Evolutionary conservation across 2,888 invertebrate species (phyloP).

Genomic region (Acleris emargana): DNA sequence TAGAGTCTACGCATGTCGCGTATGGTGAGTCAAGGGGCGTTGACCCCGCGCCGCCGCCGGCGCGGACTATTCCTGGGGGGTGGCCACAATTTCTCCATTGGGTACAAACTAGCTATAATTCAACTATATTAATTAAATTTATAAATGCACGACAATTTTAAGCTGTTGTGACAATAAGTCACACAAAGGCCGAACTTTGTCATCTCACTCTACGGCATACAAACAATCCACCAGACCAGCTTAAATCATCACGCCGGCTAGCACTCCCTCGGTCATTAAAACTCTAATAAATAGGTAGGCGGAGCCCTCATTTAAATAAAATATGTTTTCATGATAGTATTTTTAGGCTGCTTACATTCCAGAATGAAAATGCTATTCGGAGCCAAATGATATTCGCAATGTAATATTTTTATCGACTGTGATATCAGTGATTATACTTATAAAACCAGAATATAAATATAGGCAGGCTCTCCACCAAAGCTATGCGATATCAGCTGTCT

Average conservation of each 20-base stretch:
- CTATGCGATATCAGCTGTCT: no score
- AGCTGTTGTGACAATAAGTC: not conserved
- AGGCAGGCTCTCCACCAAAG: no score
- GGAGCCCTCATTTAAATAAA: constrained; percentile 26
- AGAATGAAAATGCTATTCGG: constrained; percentile 15
- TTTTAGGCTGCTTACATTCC: constrained; percentile 25
- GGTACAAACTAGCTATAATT: constrained; percentile 26
- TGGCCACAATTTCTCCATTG: constrained; percentile 35
- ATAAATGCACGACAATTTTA: constrained; percentile 8
- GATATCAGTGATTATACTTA: not conserved
- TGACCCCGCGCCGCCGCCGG: constrained; percentile 71
- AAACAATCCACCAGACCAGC: constrained; percentile 7
- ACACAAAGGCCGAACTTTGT: not conserved
- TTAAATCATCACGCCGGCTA: constrained; percentile 17
- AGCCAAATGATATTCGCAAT: constrained; percentile 28
- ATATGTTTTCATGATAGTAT: constrained; percentile 23
- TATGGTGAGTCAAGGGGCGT: constrained; percentile 72
- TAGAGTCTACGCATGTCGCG: constrained; percentile 74
- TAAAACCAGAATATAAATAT: no score
- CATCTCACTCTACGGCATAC: no score
- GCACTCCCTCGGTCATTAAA: constrained; percentile 25
- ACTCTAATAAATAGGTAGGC: constrained; percentile 25
- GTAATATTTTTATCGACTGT: constrained; percentile 7
- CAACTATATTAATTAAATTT: constrained; percentile 23
- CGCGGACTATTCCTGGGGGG: constrained; percentile 68